Evolutionary conservation across 1,140 invertebrate genomes (phyloP).

Genomic region (Hyles vespertilio): DNA sequence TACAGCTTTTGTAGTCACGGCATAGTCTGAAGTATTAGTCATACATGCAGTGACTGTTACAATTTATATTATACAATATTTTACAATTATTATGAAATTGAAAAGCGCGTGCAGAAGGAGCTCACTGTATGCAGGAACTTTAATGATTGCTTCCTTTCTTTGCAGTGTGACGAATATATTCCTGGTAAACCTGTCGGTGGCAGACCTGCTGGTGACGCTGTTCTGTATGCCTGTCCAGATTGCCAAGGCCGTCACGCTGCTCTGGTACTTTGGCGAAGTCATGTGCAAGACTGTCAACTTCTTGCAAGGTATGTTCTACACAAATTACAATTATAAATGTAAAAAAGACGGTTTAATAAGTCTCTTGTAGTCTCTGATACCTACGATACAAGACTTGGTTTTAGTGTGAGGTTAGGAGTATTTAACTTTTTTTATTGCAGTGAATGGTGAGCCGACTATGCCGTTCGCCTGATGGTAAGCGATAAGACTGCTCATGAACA

Average conservation of each 20-base stretch:
- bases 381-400: too few relatives aligned
- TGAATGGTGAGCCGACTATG: too few relatives aligned
- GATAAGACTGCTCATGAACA: too few relatives aligned
- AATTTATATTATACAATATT: not conserved
- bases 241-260: conserved; percentile 80
- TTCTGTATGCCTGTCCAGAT: conserved; percentile 89
- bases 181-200: conserved; percentile 91
- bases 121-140: not conserved
- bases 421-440: too few relatives aligned
- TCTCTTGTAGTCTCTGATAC: too few relatives aligned
- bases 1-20: too few relatives aligned
- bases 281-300: conserved; percentile 85
- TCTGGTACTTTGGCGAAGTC: conserved; percentile 83
- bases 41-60: too few relatives aligned
- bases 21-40: too few relatives aligned
- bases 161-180: conserved; percentile 93
- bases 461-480: too few relatives aligned
- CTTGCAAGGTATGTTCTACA: conserved; percentile 80
- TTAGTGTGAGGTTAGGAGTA: too few relatives aligned
- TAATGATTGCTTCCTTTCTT: conserved; percentile 42
- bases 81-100: conserved; percentile 1
- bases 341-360: too few relatives aligned
- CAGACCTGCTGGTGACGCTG: conserved; percentile 89
- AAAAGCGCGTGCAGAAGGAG: not conserved
- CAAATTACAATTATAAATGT: too few relatives aligned